phyloP scores from a whole-genome alignment of 2,888 invertebrate species.

The Drosophila mayaguana region DNA sequence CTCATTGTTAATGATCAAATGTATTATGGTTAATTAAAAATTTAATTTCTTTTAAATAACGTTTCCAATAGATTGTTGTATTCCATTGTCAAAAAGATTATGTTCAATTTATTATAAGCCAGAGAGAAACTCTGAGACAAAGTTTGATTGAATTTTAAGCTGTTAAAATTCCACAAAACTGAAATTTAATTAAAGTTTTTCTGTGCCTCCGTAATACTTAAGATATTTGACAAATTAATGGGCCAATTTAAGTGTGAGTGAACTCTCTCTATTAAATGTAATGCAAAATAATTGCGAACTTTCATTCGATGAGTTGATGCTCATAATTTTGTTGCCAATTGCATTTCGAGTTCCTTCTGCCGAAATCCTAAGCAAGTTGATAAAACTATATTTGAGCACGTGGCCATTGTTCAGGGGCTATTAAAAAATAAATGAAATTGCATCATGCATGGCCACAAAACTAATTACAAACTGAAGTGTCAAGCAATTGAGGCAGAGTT shows the following conservation, averaged over 20 bases:
- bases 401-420: slow-evolving; percentile 45
- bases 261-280: slow-evolving; percentile 2
- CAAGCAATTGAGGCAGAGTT: slow-evolving; percentile 70
- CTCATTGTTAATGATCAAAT: not conserved
- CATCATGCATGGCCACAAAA: slow-evolving; percentile 75
- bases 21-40: not conserved
- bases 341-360: not conserved
- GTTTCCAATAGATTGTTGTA: not conserved
- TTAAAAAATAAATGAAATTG: slow-evolving; percentile 56
- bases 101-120: too few species aligned
- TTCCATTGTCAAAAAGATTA: not conserved
- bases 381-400: slow-evolving; percentile 36
- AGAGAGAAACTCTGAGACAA: not conserved
- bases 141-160: not conserved
- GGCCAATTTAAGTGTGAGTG: not conserved
- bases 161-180: not conserved
- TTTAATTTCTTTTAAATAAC: not conserved
- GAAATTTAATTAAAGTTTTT: not conserved
- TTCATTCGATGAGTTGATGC: not conserved
- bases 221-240: not conserved
- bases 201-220: too few species aligned
- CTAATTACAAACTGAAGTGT: slow-evolving; percentile 77
- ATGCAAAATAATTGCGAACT: not conserved
- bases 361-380: not conserved
- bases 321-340: not conserved